Percentiles rank a stretch among this genome's conserved stretches.
Conservation (phyloP, 37 sponge, comb jelly and placozoan species). For the Ephydatia muelleri region DNA sequence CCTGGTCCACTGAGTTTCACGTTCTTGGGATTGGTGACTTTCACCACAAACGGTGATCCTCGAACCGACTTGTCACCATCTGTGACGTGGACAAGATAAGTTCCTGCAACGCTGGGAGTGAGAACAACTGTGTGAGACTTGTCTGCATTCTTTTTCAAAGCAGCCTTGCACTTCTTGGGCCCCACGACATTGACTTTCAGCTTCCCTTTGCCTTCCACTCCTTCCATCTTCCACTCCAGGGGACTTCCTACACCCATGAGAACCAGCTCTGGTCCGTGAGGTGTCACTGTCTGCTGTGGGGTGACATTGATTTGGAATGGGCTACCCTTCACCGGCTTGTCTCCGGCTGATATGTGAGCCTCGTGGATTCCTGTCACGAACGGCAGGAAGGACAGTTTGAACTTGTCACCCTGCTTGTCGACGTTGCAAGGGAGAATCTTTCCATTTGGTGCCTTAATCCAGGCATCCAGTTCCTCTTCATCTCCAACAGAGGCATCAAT, state of each 20-base stretch:
- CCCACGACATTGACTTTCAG: background rate
- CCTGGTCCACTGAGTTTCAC: background rate
- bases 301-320: slow-evolving; percentile 34
- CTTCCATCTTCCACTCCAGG: background rate
- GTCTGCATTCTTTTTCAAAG: background rate
- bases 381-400: background rate
- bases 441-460: background rate
- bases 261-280: background rate
- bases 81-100: background rate
- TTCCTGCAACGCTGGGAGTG: background rate
- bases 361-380: background rate
- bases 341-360: background rate
- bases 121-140: background rate
- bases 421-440: background rate
- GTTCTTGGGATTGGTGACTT: slow-evolving; percentile 7
- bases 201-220: background rate
- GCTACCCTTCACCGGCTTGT: slow-evolving; percentile 26
- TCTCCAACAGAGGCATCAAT: background rate
- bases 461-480: background rate
- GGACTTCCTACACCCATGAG: background rate
- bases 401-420: background rate
- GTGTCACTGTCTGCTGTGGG: background rate
- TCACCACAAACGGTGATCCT: slow-evolving; percentile 29
- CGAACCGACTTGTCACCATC: slow-evolving; percentile 19
- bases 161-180: background rate